Base-by-base conservation (phyloP, 2,888 invertebrate genomes). In the Cataglyphis livida region DNA sequence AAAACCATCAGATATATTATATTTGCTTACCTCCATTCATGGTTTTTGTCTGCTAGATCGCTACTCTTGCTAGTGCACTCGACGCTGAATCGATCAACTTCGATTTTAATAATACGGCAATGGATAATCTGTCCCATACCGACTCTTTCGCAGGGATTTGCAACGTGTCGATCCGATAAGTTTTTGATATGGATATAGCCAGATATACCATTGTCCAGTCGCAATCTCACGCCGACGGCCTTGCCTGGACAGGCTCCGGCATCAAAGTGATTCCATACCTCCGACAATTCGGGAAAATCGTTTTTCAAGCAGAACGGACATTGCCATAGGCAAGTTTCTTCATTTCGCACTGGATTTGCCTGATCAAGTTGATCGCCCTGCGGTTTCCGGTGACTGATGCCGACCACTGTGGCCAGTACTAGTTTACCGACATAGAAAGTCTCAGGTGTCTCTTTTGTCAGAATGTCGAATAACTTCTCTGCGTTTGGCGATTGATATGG, bases 211-310 rank as follows among this genome's bases (percentile, higher is more conserved):
- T 99, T 99, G 95, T 99, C 99, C 3, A 99, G 95, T 0, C 98
- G 96, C 59, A 98, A 95, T 84, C 98, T 96, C 0, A 99, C 97
- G 0, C 99, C 99, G 0, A 98, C 98, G 0, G 99, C 98, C 94
- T 98, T 98, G 0, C 99, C 99, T 0, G 98, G 99, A 95, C 99
- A 99, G 1, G 97, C 97, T 41, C 98, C 98, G 0, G 98, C 98
- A 95, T 99, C 99, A 95, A 99, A 99, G 95, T 99, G 99, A 95
- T 98, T 98, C 99, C 99, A 99, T 68, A 99, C 99, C 95, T 99
- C 99, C 28, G 98, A 98, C 44, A 99, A 95, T 93, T 99, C 99
- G 0, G 98, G 98, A 92, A 99, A 99, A 94, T 99, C 98, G 93
- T 98, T 98, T 94, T 98, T 98, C 89, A 98, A 96, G 95, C 99